Conservation (phyloP, 2,113 vertebrate genomes). For the Catagonus wagneri region DNA sequence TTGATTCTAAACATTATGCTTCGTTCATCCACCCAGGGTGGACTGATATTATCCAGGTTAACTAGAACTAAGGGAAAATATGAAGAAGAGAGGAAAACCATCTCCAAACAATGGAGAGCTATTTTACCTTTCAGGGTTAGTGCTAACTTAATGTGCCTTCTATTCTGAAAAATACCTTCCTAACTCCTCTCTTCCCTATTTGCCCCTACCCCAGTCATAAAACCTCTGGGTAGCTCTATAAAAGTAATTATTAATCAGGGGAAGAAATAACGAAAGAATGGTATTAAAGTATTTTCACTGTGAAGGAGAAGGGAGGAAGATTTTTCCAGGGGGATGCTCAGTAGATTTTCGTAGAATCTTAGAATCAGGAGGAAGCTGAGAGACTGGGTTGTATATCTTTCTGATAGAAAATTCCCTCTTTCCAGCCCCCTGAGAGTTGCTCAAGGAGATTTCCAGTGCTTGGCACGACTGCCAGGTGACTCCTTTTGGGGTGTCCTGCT, state of each 20-base stretch:
- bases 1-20: background rate
- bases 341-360: background rate
- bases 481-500: background rate
- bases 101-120: background rate
- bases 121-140: background rate
- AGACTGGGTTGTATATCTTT: background rate
- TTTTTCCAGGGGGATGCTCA: background rate
- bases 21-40: background rate
- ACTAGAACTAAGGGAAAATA: background rate
- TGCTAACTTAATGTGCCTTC: background rate
- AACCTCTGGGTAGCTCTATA: background rate
- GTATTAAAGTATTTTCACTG: background rate
- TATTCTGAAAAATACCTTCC: background rate
- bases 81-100: background rate
- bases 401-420: background rate
- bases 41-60: background rate
- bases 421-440: background rate
- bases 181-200: background rate
- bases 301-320: background rate
- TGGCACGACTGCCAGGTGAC: background rate
- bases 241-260: background rate
- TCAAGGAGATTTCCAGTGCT: background rate
- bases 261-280: background rate
- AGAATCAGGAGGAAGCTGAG: background rate
- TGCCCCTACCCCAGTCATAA: background rate